These are phyloP conservation scores for Gymnarchus niloticus DNA, from an alignment of 2,113 vertebrate species.

Conservation along the genomic window DNA sequence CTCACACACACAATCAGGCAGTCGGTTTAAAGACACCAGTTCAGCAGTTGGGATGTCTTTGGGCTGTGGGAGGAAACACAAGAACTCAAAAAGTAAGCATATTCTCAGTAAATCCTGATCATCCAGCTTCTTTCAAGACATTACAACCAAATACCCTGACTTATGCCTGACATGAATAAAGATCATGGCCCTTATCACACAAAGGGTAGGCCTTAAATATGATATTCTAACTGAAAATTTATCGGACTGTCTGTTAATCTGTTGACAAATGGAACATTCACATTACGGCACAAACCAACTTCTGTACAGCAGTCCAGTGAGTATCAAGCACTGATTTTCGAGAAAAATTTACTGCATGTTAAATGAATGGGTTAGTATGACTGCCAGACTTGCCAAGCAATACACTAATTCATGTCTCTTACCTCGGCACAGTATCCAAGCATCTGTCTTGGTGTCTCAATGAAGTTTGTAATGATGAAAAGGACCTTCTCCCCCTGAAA, in stretches of 20 bases:
- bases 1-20: neutral
- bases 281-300: neutral
- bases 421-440: slow-evolving; percentile 81
- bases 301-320: neutral
- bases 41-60: too few relatives aligned
- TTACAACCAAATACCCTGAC: neutral
- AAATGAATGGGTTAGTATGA: neutral
- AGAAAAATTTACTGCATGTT: neutral
- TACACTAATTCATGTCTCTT: slow-evolving; percentile 38
- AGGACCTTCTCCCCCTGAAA: slow-evolving; percentile 76
- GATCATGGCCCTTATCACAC: neutral
- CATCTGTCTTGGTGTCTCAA: slow-evolving; percentile 80
- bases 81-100: neutral
- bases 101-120: neutral
- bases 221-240: neutral
- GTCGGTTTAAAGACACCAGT: neutral
- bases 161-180: neutral
- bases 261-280: neutral
- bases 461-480: slow-evolving; percentile 81
- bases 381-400: neutral
- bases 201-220: neutral
- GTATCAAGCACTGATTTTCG: neutral
- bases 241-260: too few relatives aligned
- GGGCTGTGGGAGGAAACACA: neutral
- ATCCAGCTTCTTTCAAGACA: neutral